Evolutionary conservation across 2,113 vertebrate genomes (phyloP).

Genomic region (Eublepharis macularius): DNA sequence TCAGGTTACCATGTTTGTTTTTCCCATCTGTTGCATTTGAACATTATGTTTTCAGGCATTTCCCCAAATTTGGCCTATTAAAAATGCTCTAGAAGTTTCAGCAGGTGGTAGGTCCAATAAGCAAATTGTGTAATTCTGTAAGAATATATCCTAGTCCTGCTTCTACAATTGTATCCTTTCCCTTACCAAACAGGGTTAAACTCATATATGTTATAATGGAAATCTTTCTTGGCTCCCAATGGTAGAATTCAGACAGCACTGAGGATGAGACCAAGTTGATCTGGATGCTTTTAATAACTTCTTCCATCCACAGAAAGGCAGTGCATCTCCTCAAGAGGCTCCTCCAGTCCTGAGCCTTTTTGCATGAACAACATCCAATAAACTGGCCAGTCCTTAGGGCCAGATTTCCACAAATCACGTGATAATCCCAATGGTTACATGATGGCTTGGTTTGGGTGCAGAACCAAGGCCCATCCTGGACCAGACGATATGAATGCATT

Average conservation of each 20-base stretch:
- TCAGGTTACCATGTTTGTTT: neutral
- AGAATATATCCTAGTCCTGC: conserved; percentile 26
- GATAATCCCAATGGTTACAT: neutral
- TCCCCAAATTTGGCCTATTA: neutral
- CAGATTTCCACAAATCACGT: neutral
- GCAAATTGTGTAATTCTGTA: conserved; percentile 20
- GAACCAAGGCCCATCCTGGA: too few species aligned
- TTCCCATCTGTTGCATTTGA: neutral
- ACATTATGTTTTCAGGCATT: neutral
- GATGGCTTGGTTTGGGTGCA: too few species aligned
- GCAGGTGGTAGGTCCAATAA: conserved; percentile 3
- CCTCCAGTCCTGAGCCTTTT: neutral
- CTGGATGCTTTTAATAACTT: too few species aligned
- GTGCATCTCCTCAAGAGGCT: too few species aligned
- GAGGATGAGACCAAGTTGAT: neutral
- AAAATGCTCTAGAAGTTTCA: conserved; percentile 1
- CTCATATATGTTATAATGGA: neutral
- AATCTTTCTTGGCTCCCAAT: neutral
- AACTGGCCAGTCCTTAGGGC: neutral
- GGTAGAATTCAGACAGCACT: neutral
- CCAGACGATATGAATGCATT: neutral
- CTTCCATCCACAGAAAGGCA: too few species aligned
- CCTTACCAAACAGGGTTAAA: neutral
- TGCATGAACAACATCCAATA: neutral
- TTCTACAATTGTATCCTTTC: conserved; percentile 10